Evolutionary conservation across 2,797 vertebrate species (phyloP).

Genomic region (Ispidina lecontei): DNA sequence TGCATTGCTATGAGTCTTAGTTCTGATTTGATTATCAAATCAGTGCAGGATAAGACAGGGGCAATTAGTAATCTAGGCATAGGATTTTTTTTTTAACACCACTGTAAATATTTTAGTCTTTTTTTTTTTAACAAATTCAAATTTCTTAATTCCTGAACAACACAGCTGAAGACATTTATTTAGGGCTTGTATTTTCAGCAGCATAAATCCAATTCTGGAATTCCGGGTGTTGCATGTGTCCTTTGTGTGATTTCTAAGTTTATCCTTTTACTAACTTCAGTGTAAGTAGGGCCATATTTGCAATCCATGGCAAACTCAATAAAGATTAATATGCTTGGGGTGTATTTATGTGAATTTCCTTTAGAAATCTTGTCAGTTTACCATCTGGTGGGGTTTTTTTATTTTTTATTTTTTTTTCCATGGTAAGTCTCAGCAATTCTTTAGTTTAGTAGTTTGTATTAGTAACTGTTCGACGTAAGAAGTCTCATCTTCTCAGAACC

Average conservation of each 20-base stretch:
- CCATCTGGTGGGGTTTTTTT: background rate
- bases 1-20: background rate
- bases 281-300: background rate
- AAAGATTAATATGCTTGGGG: background rate
- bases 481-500: background rate
- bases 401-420: background rate
- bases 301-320: background rate
- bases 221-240: background rate
- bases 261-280: background rate
- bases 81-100: background rate
- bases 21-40: background rate
- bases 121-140: background rate
- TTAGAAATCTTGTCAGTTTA: background rate
- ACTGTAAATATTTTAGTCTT: background rate
- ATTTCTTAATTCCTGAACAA: background rate
- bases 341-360: background rate
- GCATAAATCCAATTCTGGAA: background rate
- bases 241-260: background rate
- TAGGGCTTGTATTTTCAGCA: background rate
- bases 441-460: background rate
- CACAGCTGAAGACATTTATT: background rate
- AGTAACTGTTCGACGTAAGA: background rate
- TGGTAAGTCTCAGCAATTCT: background rate
- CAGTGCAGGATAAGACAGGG: background rate
- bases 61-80: background rate